Evolutionary conservation across 2,888 invertebrate species (phyloP).

Genomic region (Pyrocoelia pectoralis): DNA sequence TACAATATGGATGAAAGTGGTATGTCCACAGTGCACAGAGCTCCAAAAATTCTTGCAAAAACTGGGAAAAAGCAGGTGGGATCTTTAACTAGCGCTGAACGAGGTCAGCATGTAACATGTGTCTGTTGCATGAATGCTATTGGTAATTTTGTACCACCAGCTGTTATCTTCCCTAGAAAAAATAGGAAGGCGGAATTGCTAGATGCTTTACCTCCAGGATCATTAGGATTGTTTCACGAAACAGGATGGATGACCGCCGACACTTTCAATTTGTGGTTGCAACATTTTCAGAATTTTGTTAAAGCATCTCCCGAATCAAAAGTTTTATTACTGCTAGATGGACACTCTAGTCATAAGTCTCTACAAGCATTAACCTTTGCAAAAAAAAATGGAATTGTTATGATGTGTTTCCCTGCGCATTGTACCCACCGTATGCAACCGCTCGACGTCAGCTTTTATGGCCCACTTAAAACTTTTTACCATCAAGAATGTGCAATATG

Average conservation of each 20-base stretch:
- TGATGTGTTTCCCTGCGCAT: too few relatives aligned
- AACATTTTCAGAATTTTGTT: slow-evolving; percentile 29
- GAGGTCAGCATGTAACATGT: slow-evolving; percentile 49
- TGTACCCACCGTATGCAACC: too few relatives aligned
- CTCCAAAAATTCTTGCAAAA: slow-evolving; percentile 9
- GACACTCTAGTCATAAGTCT: too few relatives aligned
- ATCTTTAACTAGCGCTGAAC: slow-evolving; percentile 5
- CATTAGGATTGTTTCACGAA: slow-evolving; percentile 14
- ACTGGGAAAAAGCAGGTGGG: slow-evolving; percentile 10
- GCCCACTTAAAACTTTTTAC: too few relatives aligned
- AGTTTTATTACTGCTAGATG: too few relatives aligned
- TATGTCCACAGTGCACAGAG: slow-evolving; percentile 52
- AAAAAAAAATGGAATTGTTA: slow-evolving; percentile 49
- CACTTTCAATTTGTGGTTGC: slow-evolving; percentile 40
- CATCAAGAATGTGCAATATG: too few relatives aligned
- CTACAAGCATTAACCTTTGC: slow-evolving; percentile 42
- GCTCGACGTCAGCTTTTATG: too few relatives aligned
- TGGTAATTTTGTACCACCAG: slow-evolving; percentile 47
- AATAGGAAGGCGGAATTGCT: slow-evolving; percentile 45
- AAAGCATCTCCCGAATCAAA: not conserved
- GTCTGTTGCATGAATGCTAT: slow-evolving; percentile 47
- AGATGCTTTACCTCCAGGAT: slow-evolving; percentile 49
- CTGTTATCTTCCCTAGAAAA: slow-evolving; percentile 51
- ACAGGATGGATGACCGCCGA: slow-evolving; percentile 14
- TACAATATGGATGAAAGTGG: slow-evolving; percentile 53